These are phyloP conservation scores for Cassiopea xamachana DNA, from an alignment of 30 jellyfish, hydroid and myxozoan species.

Conservation along the genomic window DNA sequence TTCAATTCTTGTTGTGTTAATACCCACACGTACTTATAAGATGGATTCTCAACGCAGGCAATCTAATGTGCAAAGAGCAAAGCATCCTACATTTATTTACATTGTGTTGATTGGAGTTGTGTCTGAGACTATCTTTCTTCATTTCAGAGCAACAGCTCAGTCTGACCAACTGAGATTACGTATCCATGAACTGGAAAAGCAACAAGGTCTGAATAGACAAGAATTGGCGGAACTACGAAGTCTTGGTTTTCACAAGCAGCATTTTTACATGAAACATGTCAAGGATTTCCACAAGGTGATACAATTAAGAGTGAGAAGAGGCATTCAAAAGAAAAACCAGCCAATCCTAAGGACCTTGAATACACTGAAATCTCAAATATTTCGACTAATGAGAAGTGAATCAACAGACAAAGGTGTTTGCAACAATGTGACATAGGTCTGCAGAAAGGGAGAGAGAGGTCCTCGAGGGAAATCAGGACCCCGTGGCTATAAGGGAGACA, in stretches of 20 bases:
- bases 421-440: background rate
- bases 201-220: background rate
- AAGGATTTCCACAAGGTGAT: background rate
- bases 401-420: background rate
- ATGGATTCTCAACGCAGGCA: background rate
- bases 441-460: constrained; percentile 33
- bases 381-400: background rate
- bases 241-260: background rate
- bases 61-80: background rate
- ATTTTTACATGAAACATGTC: background rate
- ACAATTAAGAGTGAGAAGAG: background rate
- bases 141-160: background rate
- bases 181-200: background rate
- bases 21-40: background rate
- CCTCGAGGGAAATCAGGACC: background rate
- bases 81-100: background rate
- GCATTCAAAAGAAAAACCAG: background rate
- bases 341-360: background rate
- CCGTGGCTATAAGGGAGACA: too few species aligned
- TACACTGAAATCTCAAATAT: background rate
- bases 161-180: background rate
- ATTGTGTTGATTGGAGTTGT: background rate
- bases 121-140: background rate
- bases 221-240: background rate
- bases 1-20: too few species aligned